Evolutionary conservation across 2,113 vertebrate genomes (phyloP).

Genomic region (Geothlypis trichas): DNA sequence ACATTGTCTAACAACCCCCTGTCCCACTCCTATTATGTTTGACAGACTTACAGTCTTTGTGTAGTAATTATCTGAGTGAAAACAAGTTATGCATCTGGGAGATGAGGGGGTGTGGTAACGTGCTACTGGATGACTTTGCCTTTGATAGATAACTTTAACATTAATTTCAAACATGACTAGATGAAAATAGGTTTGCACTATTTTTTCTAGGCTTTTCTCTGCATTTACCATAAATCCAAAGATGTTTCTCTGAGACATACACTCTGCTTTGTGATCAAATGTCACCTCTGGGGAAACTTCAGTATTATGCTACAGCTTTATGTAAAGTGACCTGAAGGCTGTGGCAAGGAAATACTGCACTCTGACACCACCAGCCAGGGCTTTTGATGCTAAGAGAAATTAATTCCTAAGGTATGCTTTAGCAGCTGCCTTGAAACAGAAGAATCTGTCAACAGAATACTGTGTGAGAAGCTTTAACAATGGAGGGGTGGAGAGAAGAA

Average conservation of each 20-base stretch:
- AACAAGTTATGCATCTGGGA: not conserved
- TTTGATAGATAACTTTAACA: not conserved
- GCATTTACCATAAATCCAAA: not conserved
- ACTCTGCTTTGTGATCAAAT: not conserved
- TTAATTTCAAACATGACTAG: not conserved
- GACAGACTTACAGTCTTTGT: not conserved
- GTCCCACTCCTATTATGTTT: not conserved
- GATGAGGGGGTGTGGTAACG: not conserved
- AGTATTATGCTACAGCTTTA: not conserved
- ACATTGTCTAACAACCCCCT: not conserved
- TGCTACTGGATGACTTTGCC: not conserved
- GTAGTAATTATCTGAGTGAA: not conserved
- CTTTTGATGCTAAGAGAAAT: not conserved
- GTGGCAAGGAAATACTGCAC: not conserved
- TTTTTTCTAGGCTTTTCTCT: not conserved
- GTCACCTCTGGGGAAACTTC: not conserved
- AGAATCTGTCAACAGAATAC: not conserved
- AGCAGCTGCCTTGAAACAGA: not conserved
- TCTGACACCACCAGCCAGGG: not conserved
- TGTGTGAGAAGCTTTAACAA: not conserved
- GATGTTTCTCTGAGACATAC: not conserved
- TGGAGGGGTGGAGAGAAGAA: not conserved
- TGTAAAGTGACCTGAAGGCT: not conserved
- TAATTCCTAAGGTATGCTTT: not conserved
- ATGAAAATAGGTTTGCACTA: not conserved